A percentile compares a stretch with the other conserved stretches of the same genome.
Conservation (phyloP, 2,888 invertebrate species). For the Rhamphomyia laevipes region DNA sequence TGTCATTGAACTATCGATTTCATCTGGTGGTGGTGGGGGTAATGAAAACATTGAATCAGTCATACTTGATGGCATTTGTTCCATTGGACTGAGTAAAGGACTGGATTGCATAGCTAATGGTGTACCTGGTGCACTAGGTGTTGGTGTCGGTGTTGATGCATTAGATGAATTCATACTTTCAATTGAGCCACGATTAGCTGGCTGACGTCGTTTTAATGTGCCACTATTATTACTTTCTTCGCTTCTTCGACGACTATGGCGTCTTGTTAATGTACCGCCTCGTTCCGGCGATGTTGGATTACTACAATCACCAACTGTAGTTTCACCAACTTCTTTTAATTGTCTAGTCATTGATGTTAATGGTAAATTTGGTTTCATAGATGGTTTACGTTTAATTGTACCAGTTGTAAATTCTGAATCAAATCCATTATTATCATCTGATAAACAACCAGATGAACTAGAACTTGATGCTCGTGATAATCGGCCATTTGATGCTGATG, state of each 20-base stretch:
- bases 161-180: conserved; percentile 32
- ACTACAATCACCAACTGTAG: conserved; percentile 41
- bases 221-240: conserved; percentile 38
- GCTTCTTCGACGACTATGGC: conserved; percentile 41
- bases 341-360: conserved; percentile 83
- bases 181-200: conserved; percentile 28
- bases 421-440: conserved; percentile 60
- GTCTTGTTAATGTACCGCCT: conserved; percentile 49
- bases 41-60: conserved; percentile 47
- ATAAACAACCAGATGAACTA: conserved; percentile 75
- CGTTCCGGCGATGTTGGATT: conserved; percentile 41
- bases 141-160: conserved; percentile 36
- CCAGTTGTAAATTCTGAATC: conserved; percentile 67
- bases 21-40: conserved; percentile 52
- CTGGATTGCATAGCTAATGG: conserved; percentile 19
- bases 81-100: conserved; percentile 16
- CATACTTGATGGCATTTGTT: conserved; percentile 24
- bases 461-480: conserved; percentile 68
- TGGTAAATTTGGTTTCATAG: conserved; percentile 84
- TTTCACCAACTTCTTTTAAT: conserved; percentile 77
- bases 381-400: conserved; percentile 86
- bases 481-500: conserved; percentile 33
- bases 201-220: conserved; percentile 33
- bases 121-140: conserved; percentile 34
- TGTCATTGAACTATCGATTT: conserved; percentile 43